These are phyloP conservation scores for Paralichthys olivaceus DNA, from an alignment of 2,113 vertebrate genomes.

Conservation along the genomic window DNA sequence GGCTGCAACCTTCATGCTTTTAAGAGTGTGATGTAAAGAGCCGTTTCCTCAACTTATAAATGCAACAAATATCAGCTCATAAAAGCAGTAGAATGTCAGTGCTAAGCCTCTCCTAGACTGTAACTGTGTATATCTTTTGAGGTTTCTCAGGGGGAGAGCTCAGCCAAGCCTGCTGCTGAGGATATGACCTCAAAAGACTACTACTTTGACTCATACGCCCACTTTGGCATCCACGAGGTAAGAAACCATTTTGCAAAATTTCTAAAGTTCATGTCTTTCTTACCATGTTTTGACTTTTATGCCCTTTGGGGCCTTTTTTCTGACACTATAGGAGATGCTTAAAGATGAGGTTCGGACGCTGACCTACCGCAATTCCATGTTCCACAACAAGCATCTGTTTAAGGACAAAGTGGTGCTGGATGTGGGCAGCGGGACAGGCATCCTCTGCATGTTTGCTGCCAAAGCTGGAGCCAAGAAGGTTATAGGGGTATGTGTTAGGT, in stretches of 20 bases:
- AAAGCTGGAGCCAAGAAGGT: conserved; percentile 93
- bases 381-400: conserved; percentile 94
- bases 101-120: not conserved
- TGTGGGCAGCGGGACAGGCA: conserved; percentile 92
- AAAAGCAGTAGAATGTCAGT: too few relatives aligned
- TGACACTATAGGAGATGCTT: conserved; percentile 88
- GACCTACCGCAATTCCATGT: conserved; percentile 96
- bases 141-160: conserved; percentile 90
- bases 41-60: too few relatives aligned
- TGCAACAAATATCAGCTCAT: too few relatives aligned
- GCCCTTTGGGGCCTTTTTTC: not conserved
- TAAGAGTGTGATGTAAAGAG: too few relatives aligned
- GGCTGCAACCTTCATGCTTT: too few relatives aligned
- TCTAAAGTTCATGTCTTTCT: not conserved
- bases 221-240: conserved; percentile 96
- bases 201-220: conserved; percentile 95
- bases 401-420: conserved; percentile 95
- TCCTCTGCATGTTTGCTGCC: conserved; percentile 95
- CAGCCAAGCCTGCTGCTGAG: conserved; percentile 89
- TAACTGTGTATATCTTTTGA: conserved; percentile 63
- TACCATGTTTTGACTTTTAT: not conserved
- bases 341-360: conserved; percentile 95
- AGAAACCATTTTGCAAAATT: not conserved
- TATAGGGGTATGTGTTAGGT: conserved; percentile 85
- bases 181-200: conserved; percentile 98